phyloP scores from a whole-genome alignment of 2,797 vertebrate genomes.

The Peromyscus melanophrys region DNA sequence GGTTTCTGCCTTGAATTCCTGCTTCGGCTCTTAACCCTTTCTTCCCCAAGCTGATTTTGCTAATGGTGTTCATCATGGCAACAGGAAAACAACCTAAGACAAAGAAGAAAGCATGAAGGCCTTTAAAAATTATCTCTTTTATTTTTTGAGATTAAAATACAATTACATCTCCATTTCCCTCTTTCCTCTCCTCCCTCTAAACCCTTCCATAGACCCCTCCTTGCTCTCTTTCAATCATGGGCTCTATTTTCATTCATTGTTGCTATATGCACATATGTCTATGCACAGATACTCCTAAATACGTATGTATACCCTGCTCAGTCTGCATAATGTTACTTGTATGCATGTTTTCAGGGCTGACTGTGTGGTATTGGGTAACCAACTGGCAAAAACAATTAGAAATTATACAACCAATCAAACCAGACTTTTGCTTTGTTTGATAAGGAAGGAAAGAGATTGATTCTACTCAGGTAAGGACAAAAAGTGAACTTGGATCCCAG shows the following conservation, averaged over 20 bases:
- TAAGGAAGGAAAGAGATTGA: background rate
- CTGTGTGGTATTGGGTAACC: background rate
- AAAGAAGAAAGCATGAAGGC: background rate
- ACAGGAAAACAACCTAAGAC: background rate
- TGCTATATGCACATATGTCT: background rate
- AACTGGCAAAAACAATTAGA: constrained; percentile 22
- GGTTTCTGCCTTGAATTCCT: background rate
- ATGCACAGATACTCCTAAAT: too few species aligned
- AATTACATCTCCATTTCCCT: too few species aligned
- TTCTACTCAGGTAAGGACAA: background rate
- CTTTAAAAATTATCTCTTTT: background rate
- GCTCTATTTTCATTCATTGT: too few species aligned
- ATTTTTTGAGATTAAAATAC: too few species aligned
- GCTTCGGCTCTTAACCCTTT: background rate
- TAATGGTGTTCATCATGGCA: background rate
- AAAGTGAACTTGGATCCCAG: background rate
- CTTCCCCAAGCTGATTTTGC: background rate
- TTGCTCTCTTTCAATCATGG: too few species aligned
- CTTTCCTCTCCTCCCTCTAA: too few species aligned
- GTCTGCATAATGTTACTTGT: background rate
- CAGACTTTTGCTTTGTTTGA: background rate
- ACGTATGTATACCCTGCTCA: background rate
- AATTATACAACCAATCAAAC: constrained; percentile 31
- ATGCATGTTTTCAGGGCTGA: background rate
- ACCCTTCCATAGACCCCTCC: too few species aligned